Percentiles rank a stretch among this genome's conserved stretches.
Conservation (phyloP, 2,113 vertebrate genomes). For the Gnathonemus longibarbis region DNA sequence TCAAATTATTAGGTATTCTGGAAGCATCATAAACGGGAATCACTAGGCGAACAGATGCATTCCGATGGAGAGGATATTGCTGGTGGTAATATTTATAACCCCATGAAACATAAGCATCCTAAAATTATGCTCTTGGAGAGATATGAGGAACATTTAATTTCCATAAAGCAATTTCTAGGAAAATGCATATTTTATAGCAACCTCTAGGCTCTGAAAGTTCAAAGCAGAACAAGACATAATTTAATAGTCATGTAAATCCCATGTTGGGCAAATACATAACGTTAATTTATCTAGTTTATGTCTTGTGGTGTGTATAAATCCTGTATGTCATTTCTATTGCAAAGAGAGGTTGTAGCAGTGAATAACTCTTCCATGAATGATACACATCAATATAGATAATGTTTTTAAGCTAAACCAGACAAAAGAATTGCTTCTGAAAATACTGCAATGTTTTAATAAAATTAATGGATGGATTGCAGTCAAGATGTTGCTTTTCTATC, state of each 20-base stretch:
- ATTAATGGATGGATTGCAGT: not conserved
- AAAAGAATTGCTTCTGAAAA: not conserved
- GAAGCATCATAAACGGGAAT: constrained; percentile 1
- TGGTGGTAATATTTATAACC: not conserved
- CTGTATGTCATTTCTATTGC: not conserved
- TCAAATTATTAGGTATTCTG: not conserved
- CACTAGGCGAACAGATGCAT: constrained; percentile 3
- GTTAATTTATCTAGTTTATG: not conserved
- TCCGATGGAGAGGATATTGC: constrained; percentile 18
- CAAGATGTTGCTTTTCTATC: not conserved
- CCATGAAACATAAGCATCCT: constrained; percentile 9
- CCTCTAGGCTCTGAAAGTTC: not conserved
- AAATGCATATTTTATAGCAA: constrained; percentile 5
- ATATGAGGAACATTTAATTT: not conserved
- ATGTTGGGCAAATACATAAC: constrained; percentile 1
- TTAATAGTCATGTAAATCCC: not conserved
- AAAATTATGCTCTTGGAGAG: constrained; percentile 10
- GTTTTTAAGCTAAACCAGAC: not conserved
- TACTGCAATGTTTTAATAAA: not conserved
- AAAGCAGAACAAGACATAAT: not conserved
- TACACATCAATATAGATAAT: not conserved
- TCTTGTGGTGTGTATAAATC: not conserved
- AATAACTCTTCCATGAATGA: not conserved
- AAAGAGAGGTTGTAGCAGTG: not conserved
- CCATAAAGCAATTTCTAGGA: constrained; percentile 2